These are phyloP conservation scores for Drosophila silvestris DNA, from an alignment of 2,888 invertebrate species.

Conservation along the genomic window DNA sequence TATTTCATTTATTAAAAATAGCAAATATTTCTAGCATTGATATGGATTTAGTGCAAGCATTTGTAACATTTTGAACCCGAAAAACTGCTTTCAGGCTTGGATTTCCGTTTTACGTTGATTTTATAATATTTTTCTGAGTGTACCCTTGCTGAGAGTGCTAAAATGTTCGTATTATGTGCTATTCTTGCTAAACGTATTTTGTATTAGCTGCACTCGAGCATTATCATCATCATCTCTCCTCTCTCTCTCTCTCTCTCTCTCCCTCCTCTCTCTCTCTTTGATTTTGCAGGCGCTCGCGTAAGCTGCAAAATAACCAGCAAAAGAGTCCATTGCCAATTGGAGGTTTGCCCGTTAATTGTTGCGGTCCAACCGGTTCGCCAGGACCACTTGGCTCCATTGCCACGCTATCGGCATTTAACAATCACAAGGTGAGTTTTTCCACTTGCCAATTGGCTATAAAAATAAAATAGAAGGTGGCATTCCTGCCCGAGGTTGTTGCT, in stretches of 20 bases:
- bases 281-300: conserved; percentile 88
- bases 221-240: conserved; percentile 1
- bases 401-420: conserved; percentile 93
- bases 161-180: neutral
- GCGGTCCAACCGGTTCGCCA: conserved; percentile 92
- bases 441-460: conserved; percentile 62
- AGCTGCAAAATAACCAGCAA: conserved; percentile 90
- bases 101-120: neutral
- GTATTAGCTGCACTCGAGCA: conserved; percentile 37
- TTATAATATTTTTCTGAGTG: neutral
- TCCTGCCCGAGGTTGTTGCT: conserved; percentile 24
- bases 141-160: neutral
- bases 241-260: neutral
- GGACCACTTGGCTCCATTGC: conserved; percentile 93
- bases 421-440: conserved; percentile 89
- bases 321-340: conserved; percentile 89
- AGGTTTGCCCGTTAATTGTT: conserved; percentile 92
- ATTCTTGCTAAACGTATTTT: neutral
- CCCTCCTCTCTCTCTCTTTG: neutral
- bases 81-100: neutral
- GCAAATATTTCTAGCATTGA: neutral
- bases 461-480: conserved; percentile 33
- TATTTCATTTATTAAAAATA: neutral
- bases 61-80: neutral
- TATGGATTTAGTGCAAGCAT: neutral